Conservation (phyloP, 2,113 vertebrate genomes). For the Clupea harengus region DNA sequence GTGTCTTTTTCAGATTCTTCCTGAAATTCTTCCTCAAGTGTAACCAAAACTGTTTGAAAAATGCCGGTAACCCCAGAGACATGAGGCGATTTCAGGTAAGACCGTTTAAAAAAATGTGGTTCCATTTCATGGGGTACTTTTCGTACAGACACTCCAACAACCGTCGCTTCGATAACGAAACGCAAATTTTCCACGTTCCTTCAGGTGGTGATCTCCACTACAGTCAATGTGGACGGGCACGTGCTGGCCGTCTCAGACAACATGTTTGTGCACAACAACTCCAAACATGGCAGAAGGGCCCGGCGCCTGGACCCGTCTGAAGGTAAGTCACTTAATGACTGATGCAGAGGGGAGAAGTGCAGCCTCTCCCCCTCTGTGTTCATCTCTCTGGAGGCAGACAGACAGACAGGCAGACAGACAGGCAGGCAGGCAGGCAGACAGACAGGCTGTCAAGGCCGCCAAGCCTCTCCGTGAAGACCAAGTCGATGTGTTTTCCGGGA, state of each 20-base stretch:
- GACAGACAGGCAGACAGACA: not conserved
- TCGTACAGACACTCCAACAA: not conserved
- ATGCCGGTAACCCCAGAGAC: conserved; percentile 90
- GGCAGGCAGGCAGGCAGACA: not conserved
- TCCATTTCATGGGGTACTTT: not conserved
- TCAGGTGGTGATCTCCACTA: conserved; percentile 92
- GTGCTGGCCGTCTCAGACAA: conserved; percentile 91
- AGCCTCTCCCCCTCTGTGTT: not conserved
- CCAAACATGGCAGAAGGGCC: conserved; percentile 90
- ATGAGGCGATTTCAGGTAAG: conserved; percentile 92
- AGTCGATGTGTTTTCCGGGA: not conserved
- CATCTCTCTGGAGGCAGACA: not conserved
- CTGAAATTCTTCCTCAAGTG: conserved; percentile 94
- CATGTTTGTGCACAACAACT: conserved; percentile 98
- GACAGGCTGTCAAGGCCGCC: not conserved
- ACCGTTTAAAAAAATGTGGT: not conserved
- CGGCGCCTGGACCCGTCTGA: conserved; percentile 90
- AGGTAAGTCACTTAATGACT: conserved; percentile 70
- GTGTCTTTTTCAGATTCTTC: conserved; percentile 75
- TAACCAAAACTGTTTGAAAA: conserved; percentile 96
- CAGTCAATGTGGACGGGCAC: conserved; percentile 90
- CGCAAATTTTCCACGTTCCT: not conserved
- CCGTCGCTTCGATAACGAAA: not conserved
- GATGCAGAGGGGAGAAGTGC: not conserved
- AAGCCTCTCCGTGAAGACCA: not conserved